Conservation (phyloP, 2,113 vertebrate genomes). For the Chloropsis cyanopogon region DNA sequence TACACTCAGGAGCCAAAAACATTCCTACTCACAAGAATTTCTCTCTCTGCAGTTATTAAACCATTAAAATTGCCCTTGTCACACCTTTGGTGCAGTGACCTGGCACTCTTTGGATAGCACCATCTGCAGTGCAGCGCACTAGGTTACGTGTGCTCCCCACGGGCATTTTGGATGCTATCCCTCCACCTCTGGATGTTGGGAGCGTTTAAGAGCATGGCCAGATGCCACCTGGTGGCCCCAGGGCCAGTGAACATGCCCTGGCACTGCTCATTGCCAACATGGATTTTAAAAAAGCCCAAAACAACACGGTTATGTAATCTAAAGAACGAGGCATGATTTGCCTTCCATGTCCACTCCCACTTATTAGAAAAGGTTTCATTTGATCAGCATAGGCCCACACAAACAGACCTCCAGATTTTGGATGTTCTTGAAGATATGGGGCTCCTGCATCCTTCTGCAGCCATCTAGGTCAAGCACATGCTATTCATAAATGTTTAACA, state of each 20-base stretch:
- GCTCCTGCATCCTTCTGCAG: not conserved
- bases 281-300: not conserved
- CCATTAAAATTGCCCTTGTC: not conserved
- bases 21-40: not conserved
- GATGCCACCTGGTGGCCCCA: not conserved
- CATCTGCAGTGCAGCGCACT: not conserved
- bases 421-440: not conserved
- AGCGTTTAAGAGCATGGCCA: not conserved
- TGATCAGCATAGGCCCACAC: not conserved
- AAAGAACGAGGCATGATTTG: not conserved
- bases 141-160: not conserved
- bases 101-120: not conserved
- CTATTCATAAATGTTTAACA: not conserved
- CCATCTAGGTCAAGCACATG: not conserved
- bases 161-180: not conserved
- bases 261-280: fast-evolving
- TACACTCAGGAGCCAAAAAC: not conserved
- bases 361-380: not conserved
- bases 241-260: not conserved
- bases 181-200: not conserved
- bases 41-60: not conserved
- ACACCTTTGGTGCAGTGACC: not conserved
- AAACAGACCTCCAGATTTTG: not conserved
- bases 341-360: not conserved
- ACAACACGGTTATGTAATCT: fast-evolving